Evolutionary conservation across 2,797 vertebrate genomes (phyloP).

Genomic region (Lates japonicus): DNA sequence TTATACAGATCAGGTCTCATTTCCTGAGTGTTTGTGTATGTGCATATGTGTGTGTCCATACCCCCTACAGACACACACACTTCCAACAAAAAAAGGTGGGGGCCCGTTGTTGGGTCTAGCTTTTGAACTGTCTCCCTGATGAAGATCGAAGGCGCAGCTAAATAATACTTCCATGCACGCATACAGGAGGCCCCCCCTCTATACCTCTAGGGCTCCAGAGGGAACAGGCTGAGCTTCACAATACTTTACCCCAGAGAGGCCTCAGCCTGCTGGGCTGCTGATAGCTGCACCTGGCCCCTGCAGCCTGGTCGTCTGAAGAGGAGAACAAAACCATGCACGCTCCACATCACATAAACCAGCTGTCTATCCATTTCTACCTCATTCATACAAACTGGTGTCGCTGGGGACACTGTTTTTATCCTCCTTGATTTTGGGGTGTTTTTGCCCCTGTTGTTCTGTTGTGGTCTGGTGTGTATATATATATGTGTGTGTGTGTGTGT

Average conservation of each 20-base stretch:
- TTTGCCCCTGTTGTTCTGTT: constrained; percentile 9
- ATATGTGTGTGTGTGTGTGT: constrained; percentile 11
- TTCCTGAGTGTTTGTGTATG: constrained; percentile 46
- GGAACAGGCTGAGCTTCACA: constrained; percentile 70
- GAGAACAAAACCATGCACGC: constrained; percentile 39
- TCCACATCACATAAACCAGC: constrained; percentile 62
- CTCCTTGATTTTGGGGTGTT: constrained; percentile 31
- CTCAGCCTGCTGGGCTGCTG: constrained; percentile 63
- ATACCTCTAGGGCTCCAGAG: constrained; percentile 74
- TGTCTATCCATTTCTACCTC: constrained; percentile 52
- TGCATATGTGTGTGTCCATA: constrained; percentile 2
- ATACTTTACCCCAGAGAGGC: constrained; percentile 72
- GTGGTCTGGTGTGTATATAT: constrained; percentile 25
- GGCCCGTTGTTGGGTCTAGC: constrained; percentile 31
- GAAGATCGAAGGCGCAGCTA: constrained; percentile 59
- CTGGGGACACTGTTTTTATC: constrained; percentile 40
- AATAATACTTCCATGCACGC: constrained; percentile 56
- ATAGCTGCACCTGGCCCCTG: constrained; percentile 74
- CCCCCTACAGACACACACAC: constrained; percentile 18
- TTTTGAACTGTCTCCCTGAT: constrained; percentile 67
- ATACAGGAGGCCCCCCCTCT: constrained; percentile 55
- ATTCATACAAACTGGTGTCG: constrained; percentile 47
- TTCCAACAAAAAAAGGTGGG: constrained; percentile 23
- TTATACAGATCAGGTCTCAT: constrained; percentile 46
- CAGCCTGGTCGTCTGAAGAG: constrained; percentile 39